These are phyloP conservation scores for Drosophila siamana DNA, from an alignment of 2,888 invertebrate genomes.

Conservation along the genomic window DNA sequence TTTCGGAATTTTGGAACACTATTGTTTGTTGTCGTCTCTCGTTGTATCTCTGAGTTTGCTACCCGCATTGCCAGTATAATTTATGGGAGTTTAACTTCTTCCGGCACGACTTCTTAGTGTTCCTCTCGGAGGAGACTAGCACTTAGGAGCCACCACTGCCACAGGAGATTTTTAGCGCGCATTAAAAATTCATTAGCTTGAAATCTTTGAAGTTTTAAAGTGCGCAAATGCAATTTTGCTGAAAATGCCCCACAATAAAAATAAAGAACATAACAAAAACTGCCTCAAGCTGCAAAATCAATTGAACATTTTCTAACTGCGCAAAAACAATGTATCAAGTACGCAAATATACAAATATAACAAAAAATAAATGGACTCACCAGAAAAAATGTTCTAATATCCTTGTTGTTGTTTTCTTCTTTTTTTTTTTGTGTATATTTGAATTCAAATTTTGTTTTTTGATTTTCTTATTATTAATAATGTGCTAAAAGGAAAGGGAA, in stretches of 20 bases:
- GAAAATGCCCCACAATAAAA: not conserved
- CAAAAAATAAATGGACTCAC: constrained; percentile 11
- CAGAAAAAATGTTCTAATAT: constrained; percentile 6
- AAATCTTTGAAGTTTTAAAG: constrained; percentile 33
- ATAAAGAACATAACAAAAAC: not conserved
- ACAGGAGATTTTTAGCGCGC: constrained; percentile 36
- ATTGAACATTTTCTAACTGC: not conserved
- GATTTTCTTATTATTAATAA: constrained; percentile 3
- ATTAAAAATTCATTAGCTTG: constrained; percentile 66
- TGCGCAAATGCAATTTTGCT: constrained; percentile 30
- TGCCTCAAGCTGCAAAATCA: not conserved
- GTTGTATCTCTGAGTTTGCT: constrained; percentile 14
- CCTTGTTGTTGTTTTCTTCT: not conserved
- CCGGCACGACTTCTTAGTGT: constrained; percentile 11
- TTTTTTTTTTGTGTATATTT: not conserved
- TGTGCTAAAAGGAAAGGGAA: constrained; percentile 20
- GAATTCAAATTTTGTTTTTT: constrained; percentile 30
- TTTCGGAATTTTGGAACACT: constrained; percentile 21
- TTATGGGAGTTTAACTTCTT: constrained; percentile 57
- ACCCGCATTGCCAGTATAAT: constrained; percentile 47
- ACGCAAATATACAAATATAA: not conserved
- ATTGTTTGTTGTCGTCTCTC: not conserved
- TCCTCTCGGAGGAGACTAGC: constrained; percentile 17
- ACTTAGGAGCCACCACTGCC: constrained; percentile 34
- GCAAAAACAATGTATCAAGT: not conserved